These are phyloP conservation scores for Athalia rosae DNA, from an alignment of 2,888 invertebrate species.

Conservation along the genomic window DNA sequence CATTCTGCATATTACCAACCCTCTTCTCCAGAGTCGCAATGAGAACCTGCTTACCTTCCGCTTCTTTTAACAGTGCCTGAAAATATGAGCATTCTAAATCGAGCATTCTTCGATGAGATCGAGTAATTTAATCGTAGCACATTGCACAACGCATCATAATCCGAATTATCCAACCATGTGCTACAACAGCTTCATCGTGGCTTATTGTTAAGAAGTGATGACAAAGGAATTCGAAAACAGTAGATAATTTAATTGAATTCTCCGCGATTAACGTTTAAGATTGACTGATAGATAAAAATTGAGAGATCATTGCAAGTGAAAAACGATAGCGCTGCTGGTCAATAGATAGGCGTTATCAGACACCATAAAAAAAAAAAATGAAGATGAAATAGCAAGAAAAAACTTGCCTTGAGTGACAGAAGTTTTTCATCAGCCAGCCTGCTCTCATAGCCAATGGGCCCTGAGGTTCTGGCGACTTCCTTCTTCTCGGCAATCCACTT, in stretches of 20 bases:
- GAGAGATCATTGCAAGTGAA: not conserved
- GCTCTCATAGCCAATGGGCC: constrained; percentile 85
- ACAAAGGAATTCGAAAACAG: not conserved
- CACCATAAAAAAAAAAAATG: not conserved
- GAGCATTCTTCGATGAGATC: constrained; percentile 2
- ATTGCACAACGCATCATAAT: not conserved
- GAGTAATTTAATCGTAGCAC: constrained; percentile 1
- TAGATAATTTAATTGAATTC: not conserved
- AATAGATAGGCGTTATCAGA: constrained; percentile 5
- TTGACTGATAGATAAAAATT: not conserved
- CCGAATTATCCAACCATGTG: not conserved
- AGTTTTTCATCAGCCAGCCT: constrained; percentile 85
- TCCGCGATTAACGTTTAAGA: not conserved
- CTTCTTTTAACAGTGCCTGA: constrained; percentile 84
- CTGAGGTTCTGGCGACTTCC: constrained; percentile 79
- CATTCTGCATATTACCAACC: constrained; percentile 87
- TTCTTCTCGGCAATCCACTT: constrained; percentile 88
- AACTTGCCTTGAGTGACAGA: constrained; percentile 78
- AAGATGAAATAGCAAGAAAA: no score
- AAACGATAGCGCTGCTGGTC: not conserved
- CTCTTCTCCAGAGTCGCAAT: constrained; percentile 90
- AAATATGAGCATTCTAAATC: constrained; percentile 40
- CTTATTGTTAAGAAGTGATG: not conserved
- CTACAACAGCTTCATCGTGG: not conserved
- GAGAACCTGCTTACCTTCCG: constrained; percentile 88